Evolutionary conservation across 2,797 vertebrate species (phyloP).

Genomic region (Myotis planiceps): DNA sequence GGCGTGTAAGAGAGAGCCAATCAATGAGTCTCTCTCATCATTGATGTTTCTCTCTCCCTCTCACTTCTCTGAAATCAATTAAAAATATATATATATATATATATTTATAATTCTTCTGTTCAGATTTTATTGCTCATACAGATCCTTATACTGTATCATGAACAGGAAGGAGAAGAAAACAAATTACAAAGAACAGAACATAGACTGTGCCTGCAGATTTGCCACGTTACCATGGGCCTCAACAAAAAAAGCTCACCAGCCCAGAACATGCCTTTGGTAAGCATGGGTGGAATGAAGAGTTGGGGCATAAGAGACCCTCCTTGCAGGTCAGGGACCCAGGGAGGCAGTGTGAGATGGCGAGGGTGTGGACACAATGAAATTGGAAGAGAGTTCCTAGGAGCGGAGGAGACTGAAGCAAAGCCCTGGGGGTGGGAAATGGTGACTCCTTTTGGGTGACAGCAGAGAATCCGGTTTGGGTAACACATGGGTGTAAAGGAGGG

Average conservation of each 20-base stretch:
- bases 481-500: rapidly evolving
- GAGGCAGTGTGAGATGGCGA: neutral
- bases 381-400: neutral
- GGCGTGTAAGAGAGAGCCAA: too few species aligned
- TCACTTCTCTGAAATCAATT: too few species aligned
- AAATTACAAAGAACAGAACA: neutral
- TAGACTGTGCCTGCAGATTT: neutral
- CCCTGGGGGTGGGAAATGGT: neutral
- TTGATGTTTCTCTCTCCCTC: too few species aligned
- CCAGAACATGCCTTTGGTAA: neutral
- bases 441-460: neutral
- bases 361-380: neutral
- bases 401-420: neutral
- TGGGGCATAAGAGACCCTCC: neutral
- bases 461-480: neutral
- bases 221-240: neutral
- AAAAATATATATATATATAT: too few species aligned
- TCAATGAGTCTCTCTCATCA: too few species aligned
- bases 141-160: neutral
- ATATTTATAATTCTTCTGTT: neutral
- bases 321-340: neutral
- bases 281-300: neutral
- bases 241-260: neutral
- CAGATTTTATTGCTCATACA: neutral
- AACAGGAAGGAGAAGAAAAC: neutral